These are phyloP conservation scores for Taxidea taxus DNA, from an alignment of 2,113 vertebrate genomes.

Conservation along the genomic window DNA sequence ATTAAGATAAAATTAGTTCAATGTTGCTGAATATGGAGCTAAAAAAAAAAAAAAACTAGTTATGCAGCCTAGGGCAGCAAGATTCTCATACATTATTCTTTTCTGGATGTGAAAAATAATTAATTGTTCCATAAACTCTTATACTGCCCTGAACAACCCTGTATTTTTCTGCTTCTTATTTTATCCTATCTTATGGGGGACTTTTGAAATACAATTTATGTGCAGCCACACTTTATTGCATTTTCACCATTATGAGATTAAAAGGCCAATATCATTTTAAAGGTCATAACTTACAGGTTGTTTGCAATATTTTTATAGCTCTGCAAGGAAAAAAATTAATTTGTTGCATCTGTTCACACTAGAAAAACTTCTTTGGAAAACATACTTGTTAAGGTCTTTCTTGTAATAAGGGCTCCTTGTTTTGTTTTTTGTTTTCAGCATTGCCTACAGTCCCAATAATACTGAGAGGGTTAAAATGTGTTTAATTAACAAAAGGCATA, in stretches of 20 bases:
- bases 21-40: neutral
- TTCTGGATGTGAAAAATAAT: neutral
- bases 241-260: slow-evolving; percentile 33
- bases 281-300: slow-evolving; percentile 40
- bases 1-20: neutral
- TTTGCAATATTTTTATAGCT: slow-evolving; percentile 56
- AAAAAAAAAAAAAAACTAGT: neutral
- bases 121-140: neutral
- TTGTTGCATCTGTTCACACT: slow-evolving; percentile 26
- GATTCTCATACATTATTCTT: neutral
- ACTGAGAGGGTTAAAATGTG: neutral
- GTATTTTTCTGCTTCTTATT: neutral
- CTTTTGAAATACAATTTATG: neutral
- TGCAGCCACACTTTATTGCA: neutral
- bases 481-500: neutral
- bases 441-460: neutral
- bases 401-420: neutral
- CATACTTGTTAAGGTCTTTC: neutral
- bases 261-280: slow-evolving; percentile 54
- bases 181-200: neutral
- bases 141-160: neutral
- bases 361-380: neutral
- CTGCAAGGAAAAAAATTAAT: slow-evolving; percentile 20
- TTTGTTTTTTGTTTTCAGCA: neutral
- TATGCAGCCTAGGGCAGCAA: neutral